These are phyloP conservation scores for Octopus sinensis DNA, from an alignment of 1,140 invertebrate species.

Conservation along the genomic window DNA sequence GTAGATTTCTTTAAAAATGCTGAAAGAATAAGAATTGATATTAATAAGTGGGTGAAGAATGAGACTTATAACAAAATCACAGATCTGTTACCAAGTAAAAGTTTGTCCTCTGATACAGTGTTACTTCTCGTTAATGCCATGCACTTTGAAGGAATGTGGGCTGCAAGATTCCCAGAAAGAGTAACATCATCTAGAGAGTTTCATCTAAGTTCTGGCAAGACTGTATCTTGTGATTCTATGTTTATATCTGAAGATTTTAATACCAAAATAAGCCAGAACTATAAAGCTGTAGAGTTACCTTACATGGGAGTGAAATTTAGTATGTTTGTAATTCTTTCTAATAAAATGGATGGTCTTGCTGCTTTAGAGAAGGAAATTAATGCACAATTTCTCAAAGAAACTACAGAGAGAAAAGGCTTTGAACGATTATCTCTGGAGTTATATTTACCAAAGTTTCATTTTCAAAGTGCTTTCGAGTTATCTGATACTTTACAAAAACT, in stretches of 20 bases:
- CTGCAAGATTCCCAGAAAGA: slow-evolving; percentile 66
- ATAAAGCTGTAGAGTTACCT: slow-evolving; percentile 70
- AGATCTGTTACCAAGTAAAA: slow-evolving; percentile 65
- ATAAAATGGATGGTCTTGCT: slow-evolving; percentile 46
- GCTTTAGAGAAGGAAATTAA: slow-evolving; percentile 24
- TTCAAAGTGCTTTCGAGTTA: slow-evolving; percentile 68
- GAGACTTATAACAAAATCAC: slow-evolving; percentile 72
- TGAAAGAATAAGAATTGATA: slow-evolving; percentile 60
- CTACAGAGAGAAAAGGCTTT: no score
- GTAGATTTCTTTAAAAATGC: slow-evolving; percentile 57
- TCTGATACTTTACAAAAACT: slow-evolving; percentile 66
- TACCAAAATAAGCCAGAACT: slow-evolving; percentile 56
- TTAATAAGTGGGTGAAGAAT: slow-evolving; percentile 78
- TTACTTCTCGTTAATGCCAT: slow-evolving; percentile 78
- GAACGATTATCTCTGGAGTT: slow-evolving; percentile 41
- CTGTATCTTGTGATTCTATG: no score
- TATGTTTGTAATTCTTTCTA: slow-evolving; percentile 66
- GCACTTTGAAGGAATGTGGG: slow-evolving; percentile 83
- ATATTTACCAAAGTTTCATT: slow-evolving; percentile 73
- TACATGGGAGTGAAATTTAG: slow-evolving; percentile 77
- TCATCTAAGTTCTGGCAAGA: slow-evolving; percentile 64
- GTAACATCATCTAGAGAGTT: slow-evolving; percentile 66
- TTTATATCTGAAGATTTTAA: no score
- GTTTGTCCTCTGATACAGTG: slow-evolving; percentile 56
- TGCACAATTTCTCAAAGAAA: no score